These are phyloP conservation scores for Nomada flava DNA, from an alignment of 2,888 invertebrate genomes.

Conservation along the genomic window DNA sequence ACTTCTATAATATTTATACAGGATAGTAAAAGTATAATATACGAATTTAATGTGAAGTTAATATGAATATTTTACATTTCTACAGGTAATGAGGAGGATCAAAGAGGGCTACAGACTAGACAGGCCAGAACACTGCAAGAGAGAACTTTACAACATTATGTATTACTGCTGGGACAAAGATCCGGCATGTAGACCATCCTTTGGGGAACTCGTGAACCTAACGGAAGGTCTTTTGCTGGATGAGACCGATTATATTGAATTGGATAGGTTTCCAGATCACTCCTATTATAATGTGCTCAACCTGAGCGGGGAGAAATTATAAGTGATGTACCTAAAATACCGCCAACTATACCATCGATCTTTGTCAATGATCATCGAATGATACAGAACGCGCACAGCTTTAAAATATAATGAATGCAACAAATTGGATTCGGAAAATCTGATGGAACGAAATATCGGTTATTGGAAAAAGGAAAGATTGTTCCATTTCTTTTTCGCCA, in stretches of 20 bases:
- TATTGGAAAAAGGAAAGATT: neutral
- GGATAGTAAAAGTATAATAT: neutral
- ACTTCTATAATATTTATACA: neutral
- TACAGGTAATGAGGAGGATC: slow-evolving; percentile 89
- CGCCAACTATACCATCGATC: neutral
- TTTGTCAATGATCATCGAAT: neutral
- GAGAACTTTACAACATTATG: slow-evolving; percentile 97
- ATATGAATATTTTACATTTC: slow-evolving; percentile 39
- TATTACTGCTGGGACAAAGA: slow-evolving; percentile 97
- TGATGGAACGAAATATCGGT: neutral
- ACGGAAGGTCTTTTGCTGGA: slow-evolving; percentile 93
- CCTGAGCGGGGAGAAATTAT: slow-evolving; percentile 93
- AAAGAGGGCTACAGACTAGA: slow-evolving; percentile 95
- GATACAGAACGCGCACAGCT: neutral
- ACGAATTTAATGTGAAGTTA: neutral
- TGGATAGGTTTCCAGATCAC: slow-evolving; percentile 96
- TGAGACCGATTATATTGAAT: slow-evolving; percentile 96
- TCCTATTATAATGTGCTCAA: slow-evolving; percentile 95
- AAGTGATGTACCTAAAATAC: slow-evolving; percentile 67
- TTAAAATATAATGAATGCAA: slow-evolving; percentile 1
- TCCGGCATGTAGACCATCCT: slow-evolving; percentile 92
- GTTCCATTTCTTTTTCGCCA: neutral
- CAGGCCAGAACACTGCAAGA: slow-evolving; percentile 96
- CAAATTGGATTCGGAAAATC: neutral
- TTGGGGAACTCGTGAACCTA: slow-evolving; percentile 92